A percentile compares a stretch with the other conserved stretches of the same genome.
Conservation (phyloP, 2,113 vertebrate species). For the Todiramphus chloris region DNA sequence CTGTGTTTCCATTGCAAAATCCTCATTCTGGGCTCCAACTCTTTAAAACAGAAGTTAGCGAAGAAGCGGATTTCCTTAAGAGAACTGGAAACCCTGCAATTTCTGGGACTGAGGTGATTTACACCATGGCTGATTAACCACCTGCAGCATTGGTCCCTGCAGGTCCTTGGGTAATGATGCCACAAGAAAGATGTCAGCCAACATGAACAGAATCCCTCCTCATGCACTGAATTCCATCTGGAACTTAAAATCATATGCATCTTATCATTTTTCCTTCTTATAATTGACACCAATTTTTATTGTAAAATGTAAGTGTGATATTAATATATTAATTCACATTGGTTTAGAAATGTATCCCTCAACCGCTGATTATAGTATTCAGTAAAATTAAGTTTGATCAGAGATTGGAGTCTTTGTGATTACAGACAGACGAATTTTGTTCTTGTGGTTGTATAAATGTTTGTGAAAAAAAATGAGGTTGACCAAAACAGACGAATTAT, state of each 20-base stretch:
- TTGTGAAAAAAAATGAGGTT: background rate
- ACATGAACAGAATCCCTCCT: background rate
- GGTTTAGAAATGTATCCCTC: background rate
- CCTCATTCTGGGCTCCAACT: background rate
- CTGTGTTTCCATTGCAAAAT: background rate
- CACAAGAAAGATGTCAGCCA: background rate
- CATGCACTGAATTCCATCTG: background rate
- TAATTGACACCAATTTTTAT: background rate
- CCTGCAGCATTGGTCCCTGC: fast-evolving
- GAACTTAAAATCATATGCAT: background rate
- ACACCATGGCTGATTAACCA: background rate
- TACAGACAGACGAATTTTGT: background rate
- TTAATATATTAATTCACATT: background rate
- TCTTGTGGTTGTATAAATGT: background rate
- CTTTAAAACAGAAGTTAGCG: background rate
- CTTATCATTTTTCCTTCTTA: background rate
- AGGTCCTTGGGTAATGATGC: background rate
- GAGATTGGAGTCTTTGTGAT: background rate
- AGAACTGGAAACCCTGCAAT: background rate
- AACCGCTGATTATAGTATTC: background rate
- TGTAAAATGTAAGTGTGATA: background rate
- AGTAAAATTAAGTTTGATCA: background rate
- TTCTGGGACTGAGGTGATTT: background rate
- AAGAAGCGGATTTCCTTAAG: background rate
- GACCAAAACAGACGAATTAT: background rate